Conservation (phyloP, 2,113 vertebrate species). For the Nerophis ophidion region DNA sequence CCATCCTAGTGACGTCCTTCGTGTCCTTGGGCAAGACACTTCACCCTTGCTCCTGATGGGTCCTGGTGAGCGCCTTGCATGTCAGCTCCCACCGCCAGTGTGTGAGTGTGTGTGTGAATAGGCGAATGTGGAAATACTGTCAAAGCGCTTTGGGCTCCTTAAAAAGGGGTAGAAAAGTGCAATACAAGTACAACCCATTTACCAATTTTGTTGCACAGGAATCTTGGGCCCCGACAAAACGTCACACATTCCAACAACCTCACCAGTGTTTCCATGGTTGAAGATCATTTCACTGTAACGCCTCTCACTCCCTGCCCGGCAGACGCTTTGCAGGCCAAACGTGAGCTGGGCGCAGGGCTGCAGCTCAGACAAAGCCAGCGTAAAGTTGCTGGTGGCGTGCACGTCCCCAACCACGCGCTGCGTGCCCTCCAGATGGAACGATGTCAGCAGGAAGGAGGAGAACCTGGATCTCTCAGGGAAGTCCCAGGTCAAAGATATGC, state of each 20-base stretch:
- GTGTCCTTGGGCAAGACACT: too few species aligned
- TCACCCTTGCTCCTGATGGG: too few species aligned
- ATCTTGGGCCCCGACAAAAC: not conserved
- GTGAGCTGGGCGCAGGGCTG: slow-evolving; percentile 54
- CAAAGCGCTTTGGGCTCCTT: too few species aligned
- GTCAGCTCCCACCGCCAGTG: too few species aligned
- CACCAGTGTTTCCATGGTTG: slow-evolving; percentile 55
- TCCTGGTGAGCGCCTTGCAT: too few species aligned
- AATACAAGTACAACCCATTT: too few species aligned
- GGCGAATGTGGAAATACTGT: too few species aligned
- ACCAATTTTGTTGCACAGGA: too few species aligned
- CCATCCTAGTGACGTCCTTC: too few species aligned
- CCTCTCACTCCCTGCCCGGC: slow-evolving; percentile 36
- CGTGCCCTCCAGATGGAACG: slow-evolving; percentile 44
- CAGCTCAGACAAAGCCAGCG: slow-evolving; percentile 37
- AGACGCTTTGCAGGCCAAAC: slow-evolving; percentile 63
- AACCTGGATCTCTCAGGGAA: slow-evolving; percentile 39
- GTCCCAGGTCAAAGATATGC: slow-evolving; percentile 55
- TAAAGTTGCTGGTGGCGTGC: slow-evolving; percentile 2
- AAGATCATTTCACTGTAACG: slow-evolving; percentile 49
- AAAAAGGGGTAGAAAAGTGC: too few species aligned
- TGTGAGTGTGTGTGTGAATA: too few species aligned
- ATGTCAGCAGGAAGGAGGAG: slow-evolving; percentile 56
- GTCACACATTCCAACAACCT: not conserved
- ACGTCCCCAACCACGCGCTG: slow-evolving; percentile 31